Conservation (phyloP, 2,797 vertebrate genomes). For the Gobionotothen gibberifrons region DNA sequence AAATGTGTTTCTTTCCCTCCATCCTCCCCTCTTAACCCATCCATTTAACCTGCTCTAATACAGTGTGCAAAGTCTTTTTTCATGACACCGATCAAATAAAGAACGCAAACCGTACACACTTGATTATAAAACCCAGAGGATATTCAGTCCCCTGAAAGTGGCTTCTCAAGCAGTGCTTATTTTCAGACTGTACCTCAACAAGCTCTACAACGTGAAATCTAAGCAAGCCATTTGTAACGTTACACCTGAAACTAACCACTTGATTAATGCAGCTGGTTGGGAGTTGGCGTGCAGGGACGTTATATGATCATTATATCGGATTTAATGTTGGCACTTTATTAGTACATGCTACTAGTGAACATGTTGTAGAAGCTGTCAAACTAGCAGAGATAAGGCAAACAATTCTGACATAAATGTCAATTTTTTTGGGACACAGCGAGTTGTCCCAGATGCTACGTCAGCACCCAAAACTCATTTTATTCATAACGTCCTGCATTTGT, state of each 20-base stretch:
- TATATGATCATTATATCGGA: not conserved
- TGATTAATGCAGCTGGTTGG: conserved; percentile 33
- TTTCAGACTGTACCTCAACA: conserved; percentile 12
- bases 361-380: not conserved
- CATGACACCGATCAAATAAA: conserved; percentile 1
- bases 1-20: conserved; percentile 22
- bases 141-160: conserved; percentile 7
- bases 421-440: conserved; percentile 7
- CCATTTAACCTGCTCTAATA: conserved; percentile 31
- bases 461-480: not conserved
- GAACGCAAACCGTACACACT: conserved; percentile 11
- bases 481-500: not conserved
- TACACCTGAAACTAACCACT: conserved; percentile 22
- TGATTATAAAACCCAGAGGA: conserved; percentile 10
- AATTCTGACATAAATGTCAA: not conserved
- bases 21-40: conserved; percentile 11
- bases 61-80: conserved; percentile 10
- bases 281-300: not conserved
- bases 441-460: not conserved
- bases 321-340: conserved; percentile 8
- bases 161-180: conserved; percentile 5
- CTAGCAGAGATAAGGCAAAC: not conserved
- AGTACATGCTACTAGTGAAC: not conserved
- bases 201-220: conserved; percentile 12
- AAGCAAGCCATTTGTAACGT: conserved; percentile 28